Conservation (phyloP, 2,888 invertebrate species). For the Cerceris rybyensis region DNA sequence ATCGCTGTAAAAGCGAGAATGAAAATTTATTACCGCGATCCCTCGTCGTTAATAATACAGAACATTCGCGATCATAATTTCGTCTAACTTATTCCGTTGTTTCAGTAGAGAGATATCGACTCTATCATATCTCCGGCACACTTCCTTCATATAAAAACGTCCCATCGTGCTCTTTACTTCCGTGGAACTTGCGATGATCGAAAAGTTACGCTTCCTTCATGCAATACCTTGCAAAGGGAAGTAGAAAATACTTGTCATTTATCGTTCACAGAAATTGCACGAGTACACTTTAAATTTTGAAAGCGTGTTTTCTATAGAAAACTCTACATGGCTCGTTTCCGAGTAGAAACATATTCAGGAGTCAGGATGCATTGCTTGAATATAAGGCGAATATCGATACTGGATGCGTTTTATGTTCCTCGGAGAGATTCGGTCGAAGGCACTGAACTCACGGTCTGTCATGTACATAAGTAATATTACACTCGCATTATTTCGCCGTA, state of each 20-base stretch:
- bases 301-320: slow-evolving; percentile 16
- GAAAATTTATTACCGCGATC: slow-evolving; percentile 68
- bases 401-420: slow-evolving; percentile 50
- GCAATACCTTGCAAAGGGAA: not conserved
- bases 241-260: slow-evolving; percentile 5
- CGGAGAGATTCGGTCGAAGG: slow-evolving; percentile 29
- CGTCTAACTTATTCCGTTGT: slow-evolving; percentile 15
- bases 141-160: no score
- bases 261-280: not conserved
- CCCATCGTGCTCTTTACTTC: no score
- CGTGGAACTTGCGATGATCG: no score
- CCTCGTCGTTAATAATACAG: slow-evolving; percentile 13
- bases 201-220: no score
- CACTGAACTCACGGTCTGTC: slow-evolving; percentile 27
- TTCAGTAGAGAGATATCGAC: no score
- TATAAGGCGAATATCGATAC: slow-evolving; percentile 56
- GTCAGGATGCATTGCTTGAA: slow-evolving; percentile 38
- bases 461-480: slow-evolving; percentile 54
- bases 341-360: slow-evolving; percentile 30
- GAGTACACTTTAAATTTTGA: slow-evolving; percentile 29
- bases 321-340: slow-evolving; percentile 22
- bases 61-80: slow-evolving; percentile 44
- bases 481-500: slow-evolving; percentile 50
- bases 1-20: slow-evolving; percentile 70
- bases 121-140: no score